Percentiles rank a stretch among this genome's conserved stretches.
Conservation (phyloP, 1,140 invertebrate genomes). For the Eupristina koningsbergeri region DNA sequence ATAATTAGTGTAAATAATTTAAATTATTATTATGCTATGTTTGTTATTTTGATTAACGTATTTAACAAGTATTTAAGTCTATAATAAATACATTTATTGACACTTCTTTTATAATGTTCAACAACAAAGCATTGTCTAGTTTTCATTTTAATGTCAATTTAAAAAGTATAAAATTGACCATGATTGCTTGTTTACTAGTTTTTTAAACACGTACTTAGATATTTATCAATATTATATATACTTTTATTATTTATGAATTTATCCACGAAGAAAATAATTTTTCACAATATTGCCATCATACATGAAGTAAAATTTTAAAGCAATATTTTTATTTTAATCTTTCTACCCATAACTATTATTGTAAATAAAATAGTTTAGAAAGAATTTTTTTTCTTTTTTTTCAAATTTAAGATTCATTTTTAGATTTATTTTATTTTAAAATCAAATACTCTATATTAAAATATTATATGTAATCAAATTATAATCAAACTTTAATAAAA, state of each 20-base stretch:
- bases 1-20: slow-evolving; percentile 5
- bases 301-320: not conserved
- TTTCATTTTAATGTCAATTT: not conserved
- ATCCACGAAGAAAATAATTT: not conserved
- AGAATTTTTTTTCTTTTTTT: not conserved
- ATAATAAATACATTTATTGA: slow-evolving; percentile 17
- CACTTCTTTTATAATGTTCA: slow-evolving; percentile 1
- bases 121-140: not conserved
- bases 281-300: not conserved
- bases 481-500: no score
- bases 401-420: no score
- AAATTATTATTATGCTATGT: slow-evolving; percentile 14
- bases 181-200: not conserved
- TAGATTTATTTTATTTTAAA: no score
- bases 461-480: no score
- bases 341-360: not conserved
- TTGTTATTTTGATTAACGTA: slow-evolving; percentile 3
- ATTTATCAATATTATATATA: not conserved
- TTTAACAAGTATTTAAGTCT: slow-evolving; percentile 9
- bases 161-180: not conserved
- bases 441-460: no score
- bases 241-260: not conserved
- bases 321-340: not conserved
- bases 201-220: not conserved
- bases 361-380: not conserved